Conservation (phyloP, 2,888 invertebrate genomes). For the Harpalus rubripes region DNA sequence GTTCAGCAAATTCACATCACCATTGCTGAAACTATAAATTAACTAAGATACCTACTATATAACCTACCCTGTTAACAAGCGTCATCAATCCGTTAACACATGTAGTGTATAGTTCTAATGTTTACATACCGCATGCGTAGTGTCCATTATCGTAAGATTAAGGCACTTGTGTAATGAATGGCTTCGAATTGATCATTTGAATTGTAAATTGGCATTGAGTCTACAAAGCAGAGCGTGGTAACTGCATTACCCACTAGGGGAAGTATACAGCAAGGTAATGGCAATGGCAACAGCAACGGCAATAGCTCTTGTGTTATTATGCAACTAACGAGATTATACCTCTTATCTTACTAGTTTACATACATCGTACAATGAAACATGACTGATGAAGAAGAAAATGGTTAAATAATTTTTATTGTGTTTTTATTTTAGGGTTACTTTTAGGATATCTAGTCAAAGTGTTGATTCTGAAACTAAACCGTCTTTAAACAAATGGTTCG, state of each 20-base stretch:
- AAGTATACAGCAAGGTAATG: not conserved
- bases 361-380: not conserved
- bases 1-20: too few species aligned
- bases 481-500: too few species aligned
- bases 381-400: too few species aligned
- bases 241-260: constrained; percentile 42
- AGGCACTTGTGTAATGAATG: constrained; percentile 58
- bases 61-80: too few species aligned
- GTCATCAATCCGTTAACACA: too few species aligned
- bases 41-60: too few species aligned
- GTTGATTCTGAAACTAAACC: too few species aligned
- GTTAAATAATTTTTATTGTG: too few species aligned
- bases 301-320: not conserved
- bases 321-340: not conserved
- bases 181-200: constrained; percentile 45
- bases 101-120: not conserved
- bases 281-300: not conserved
- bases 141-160: constrained; percentile 43
- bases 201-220: constrained; percentile 51
- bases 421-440: too few species aligned
- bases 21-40: too few species aligned
- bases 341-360: not conserved
- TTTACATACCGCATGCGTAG: constrained; percentile 32
- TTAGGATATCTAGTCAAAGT: too few species aligned
- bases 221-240: constrained; percentile 15